Base-by-base conservation (phyloP, 2,113 vertebrate genomes). In the Poicephalus gulielmi region DNA sequence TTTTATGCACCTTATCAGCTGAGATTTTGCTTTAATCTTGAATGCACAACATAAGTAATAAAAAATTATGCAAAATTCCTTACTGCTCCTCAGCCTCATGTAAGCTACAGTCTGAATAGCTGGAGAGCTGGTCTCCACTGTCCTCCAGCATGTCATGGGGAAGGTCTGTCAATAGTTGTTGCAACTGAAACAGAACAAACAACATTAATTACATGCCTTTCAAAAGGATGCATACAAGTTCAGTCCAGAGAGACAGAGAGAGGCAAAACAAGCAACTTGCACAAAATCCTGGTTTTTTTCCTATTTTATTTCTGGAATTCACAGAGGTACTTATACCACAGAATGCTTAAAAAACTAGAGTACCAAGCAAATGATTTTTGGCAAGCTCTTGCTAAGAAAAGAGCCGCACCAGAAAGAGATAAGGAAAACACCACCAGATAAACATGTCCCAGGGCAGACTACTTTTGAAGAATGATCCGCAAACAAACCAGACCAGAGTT, bases 141-240 rank as follows among this genome's bases (percentile, higher is more conserved):
- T 99, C 99, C 64, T 99, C 99, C 89, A 99, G 98, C 99, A 99
- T 99, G 93, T 99, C 99, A 97, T 99, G 99, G 10, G 99, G 99
- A 96, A 99, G 98, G 97, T 99, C 99, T n/a, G 99, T 99, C 97
- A 99, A 96, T 25, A 99, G 95, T 15, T 99, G 98, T 80, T 99
- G 99, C 89, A 99, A 96, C 99, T 99, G 96, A 94, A 96, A 94
- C 24, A 92, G 64, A 92, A 95, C 18, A 93, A 91, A 67, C 25
- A 80, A 46, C 2, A 69, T 17, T 24, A 6, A 12, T 64, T 50
- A 39, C 2, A 35, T 4, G 7, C 25, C 84, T 67, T 73, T 53
- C n/a, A 62, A 52, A 64, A 83, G 16, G 88, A 68, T 5, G 17
- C 41, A 39, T 16, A 17, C 17, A 64, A 74, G 35, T 41, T 85